Evolutionary conservation across 2,113 vertebrate species (phyloP).

Genomic region (Hemicordylus capensis): DNA sequence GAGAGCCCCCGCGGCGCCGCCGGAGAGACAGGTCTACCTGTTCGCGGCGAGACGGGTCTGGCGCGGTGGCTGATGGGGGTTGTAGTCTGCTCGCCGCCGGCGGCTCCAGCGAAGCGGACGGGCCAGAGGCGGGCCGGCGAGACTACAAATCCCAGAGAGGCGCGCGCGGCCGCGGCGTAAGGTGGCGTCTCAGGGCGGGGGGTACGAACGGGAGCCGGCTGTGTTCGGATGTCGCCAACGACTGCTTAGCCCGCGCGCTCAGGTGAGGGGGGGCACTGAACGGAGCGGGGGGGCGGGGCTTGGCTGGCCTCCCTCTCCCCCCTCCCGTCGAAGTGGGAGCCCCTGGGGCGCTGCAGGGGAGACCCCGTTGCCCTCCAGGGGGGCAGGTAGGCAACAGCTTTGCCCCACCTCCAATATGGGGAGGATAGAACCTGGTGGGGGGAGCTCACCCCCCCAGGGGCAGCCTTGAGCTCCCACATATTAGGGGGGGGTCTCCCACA

Average conservation of each 20-base stretch:
- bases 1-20: background rate
- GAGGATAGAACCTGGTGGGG: too few relatives aligned
- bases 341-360: background rate
- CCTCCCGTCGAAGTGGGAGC: background rate
- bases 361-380: background rate
- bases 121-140: accelerated
- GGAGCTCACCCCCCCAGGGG: background rate
- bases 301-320: too few relatives aligned
- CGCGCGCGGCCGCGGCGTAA: conserved; percentile 35
- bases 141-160: conserved; percentile 62
- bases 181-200: conserved; percentile 66
- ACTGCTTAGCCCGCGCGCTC: background rate
- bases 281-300: background rate
- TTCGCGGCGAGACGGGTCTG: background rate
- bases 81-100: accelerated
- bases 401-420: too few relatives aligned
- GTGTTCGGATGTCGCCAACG: conserved; percentile 4
- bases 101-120: accelerated
- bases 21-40: conserved; percentile 24
- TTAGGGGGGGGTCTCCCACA: too few relatives aligned
- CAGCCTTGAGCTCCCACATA: background rate
- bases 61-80: conserved; percentile 8
- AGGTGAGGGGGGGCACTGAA: background rate
- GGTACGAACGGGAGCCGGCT: conserved; percentile 67
- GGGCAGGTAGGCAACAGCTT: too few relatives aligned